Conservation (phyloP, 2,888 invertebrate species). For the Drosophila differens region DNA sequence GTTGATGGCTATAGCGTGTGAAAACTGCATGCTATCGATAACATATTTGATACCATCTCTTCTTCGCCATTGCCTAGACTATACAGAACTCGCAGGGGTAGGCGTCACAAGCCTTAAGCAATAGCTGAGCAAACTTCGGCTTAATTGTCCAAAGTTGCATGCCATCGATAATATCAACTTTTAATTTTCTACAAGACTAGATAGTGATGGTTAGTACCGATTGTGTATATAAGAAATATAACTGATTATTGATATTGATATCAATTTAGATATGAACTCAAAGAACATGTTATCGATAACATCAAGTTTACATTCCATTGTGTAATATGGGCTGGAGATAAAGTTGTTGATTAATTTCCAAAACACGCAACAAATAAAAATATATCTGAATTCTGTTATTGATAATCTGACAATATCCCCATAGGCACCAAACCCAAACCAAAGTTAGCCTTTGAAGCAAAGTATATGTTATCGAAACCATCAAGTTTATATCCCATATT, state of each 20-base stretch:
- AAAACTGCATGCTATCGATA: constrained; percentile 13
- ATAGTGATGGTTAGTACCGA: background rate
- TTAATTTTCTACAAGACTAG: background rate
- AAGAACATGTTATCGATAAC: background rate
- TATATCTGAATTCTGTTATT: background rate
- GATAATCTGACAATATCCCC: background rate
- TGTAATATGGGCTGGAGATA: background rate
- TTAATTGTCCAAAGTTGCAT: too few species aligned
- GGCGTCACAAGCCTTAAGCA: too few species aligned
- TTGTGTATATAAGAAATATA: background rate
- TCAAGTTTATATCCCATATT: background rate
- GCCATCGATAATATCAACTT: background rate
- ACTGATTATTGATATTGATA: background rate
- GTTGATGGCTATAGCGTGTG: constrained; percentile 1
- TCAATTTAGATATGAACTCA: background rate
- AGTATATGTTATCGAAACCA: background rate
- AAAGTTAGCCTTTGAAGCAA: background rate
- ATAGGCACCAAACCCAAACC: background rate
- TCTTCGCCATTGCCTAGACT: background rate
- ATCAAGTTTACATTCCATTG: background rate
- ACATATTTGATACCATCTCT: background rate
- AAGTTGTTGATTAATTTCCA: background rate
- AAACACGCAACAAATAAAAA: background rate
- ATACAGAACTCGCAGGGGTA: too few species aligned
- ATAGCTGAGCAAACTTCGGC: too few species aligned